Evolutionary conservation across 1,140 invertebrate genomes (phyloP).

Genomic region (Maniola jurtina): DNA sequence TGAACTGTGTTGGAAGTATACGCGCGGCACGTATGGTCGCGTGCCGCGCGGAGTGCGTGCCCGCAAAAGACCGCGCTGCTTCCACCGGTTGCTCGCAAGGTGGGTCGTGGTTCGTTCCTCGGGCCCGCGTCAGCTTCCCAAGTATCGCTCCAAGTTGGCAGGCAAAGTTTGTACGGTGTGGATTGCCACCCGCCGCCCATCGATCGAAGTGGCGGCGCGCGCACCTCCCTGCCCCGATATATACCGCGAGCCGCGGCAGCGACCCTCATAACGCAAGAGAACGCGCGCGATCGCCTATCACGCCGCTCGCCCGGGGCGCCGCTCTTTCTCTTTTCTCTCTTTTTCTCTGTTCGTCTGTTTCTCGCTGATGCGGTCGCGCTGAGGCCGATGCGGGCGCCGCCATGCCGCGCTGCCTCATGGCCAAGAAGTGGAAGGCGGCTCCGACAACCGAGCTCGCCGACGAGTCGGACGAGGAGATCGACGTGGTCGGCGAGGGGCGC

Average conservation of each 20-base stretch:
- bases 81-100: constrained; percentile 65
- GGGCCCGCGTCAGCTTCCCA: constrained; percentile 38
- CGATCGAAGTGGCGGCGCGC: constrained; percentile 70
- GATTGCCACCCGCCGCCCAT: constrained; percentile 49
- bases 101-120: constrained; percentile 39
- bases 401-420: constrained; percentile 93
- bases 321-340: constrained; percentile 74
- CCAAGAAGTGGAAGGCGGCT: constrained; percentile 94
- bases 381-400: constrained; percentile 77
- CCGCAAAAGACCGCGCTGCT: constrained; percentile 18
- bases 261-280: constrained; percentile 78
- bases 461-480: constrained; percentile 90
- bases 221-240: constrained; percentile 71
- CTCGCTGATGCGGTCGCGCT: constrained; percentile 70
- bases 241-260: constrained; percentile 53
- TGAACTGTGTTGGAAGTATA: no score
- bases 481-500: constrained; percentile 83
- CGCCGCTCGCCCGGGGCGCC: constrained; percentile 76
- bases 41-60: constrained; percentile 10
- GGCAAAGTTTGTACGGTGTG: constrained; percentile 60
- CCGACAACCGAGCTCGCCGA: constrained; percentile 86
- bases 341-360: constrained; percentile 76
- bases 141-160: constrained; percentile 62
- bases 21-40: not conserved
- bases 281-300: constrained; percentile 68